Evolutionary conservation across 2,113 vertebrate genomes (phyloP), one percentile per base, ranked within the genome.

Genomic region (Sander lucioperca): DNA sequence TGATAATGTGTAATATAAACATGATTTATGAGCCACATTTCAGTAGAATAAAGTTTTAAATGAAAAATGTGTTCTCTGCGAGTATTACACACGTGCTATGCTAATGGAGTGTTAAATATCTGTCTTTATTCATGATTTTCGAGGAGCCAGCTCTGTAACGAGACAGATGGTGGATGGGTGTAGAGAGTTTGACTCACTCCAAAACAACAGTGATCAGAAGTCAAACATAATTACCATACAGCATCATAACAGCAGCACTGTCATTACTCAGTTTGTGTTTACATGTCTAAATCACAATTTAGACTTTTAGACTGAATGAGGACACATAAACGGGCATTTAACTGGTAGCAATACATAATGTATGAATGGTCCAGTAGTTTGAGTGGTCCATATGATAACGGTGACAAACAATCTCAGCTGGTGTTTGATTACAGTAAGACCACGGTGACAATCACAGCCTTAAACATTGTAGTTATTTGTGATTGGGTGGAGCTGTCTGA

Each of bases 101-200:
- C 43, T 70, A 47, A 82, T 59, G 19, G 7, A 2, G 5, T 78
- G 64, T 82, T 27, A 39, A 70, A 47, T 70, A 47, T 47, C 19
- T 45, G 47, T 67, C 59, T 77, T 30, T 73, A 67, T 71, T 76
- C 51, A 65, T 62, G 36, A 27, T 62, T 64, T 65, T 36, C 15
- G 2, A 3, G 3, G 18, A 66, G 13, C 23, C 51, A 50, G 59
- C 50, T 64, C 59, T 57, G 18, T 79, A 50, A 48, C 19, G 0
- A 58, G 50, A 36, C 36, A 77, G 27, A 73, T 67, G 73, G 77
- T 61, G 59, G 64, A 67, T 61, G 8, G 65, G 39, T 59, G 30
- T 62, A 66, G 45, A 11, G 30, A 33, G 19, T 59, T 47, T 80
- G 66, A 80, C 62, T 83, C 51, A 65, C 14, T 13, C 15, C 67